phyloP scores from a whole-genome alignment of 2,113 vertebrate species.

The Oxyura jamaicensis region DNA sequence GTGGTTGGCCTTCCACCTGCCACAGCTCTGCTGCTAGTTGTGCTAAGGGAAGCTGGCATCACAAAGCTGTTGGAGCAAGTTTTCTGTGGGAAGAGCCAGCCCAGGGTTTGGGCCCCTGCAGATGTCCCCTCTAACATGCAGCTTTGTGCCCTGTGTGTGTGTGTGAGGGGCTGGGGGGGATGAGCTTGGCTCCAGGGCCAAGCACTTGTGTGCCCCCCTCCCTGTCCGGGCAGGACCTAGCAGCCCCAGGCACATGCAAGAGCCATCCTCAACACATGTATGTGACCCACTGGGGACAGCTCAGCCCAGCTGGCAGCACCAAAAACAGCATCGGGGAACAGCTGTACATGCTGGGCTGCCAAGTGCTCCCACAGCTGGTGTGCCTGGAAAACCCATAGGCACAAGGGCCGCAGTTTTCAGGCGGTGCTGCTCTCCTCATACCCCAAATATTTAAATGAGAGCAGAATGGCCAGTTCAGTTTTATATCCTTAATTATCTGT shows the following conservation, averaged over 20 bases:
- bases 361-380: not conserved
- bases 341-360: conserved; percentile 14
- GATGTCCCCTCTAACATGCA: not conserved
- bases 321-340: not conserved
- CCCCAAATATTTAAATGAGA: not conserved
- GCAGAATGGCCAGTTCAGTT: not conserved
- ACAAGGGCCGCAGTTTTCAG: fast-evolving
- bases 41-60: not conserved
- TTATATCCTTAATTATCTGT: not conserved
- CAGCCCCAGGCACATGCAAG: not conserved
- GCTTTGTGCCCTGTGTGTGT: not conserved
- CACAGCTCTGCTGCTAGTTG: not conserved
- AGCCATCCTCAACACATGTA: not conserved
- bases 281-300: not conserved
- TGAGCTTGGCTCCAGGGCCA: fast-evolving
- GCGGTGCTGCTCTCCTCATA: not conserved
- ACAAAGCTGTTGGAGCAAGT: not conserved
- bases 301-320: conserved; percentile 28
- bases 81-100: no score
- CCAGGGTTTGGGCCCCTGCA: not conserved
- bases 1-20: fast-evolving
- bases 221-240: not conserved
- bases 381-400: not conserved
- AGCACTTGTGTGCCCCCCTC: not conserved
- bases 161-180: not conserved